These are phyloP conservation scores for Sylvilagus floridanus DNA, from an alignment of 2,797 vertebrate species.

Conservation along the genomic window DNA sequence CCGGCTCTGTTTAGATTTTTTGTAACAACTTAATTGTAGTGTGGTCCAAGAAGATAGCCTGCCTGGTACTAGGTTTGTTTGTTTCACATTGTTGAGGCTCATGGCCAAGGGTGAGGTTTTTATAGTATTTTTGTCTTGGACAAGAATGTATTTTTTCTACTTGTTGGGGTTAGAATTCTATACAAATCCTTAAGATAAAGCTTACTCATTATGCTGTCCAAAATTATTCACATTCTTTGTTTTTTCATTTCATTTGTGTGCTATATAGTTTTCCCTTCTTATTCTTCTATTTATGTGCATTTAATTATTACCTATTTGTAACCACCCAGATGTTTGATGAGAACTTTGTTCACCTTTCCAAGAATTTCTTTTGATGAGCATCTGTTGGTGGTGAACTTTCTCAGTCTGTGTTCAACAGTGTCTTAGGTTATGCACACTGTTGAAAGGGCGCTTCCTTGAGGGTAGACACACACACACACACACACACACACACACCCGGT, in stretches of 20 bases:
- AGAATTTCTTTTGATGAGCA: neutral
- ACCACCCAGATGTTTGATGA: neutral
- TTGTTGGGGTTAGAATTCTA: neutral
- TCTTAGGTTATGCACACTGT: too few species aligned
- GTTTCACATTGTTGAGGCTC: neutral
- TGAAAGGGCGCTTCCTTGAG: neutral
- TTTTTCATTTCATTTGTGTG: neutral
- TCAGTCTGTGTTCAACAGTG: neutral
- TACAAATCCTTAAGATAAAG: conserved; percentile 7
- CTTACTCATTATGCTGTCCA: neutral
- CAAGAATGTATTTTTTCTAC: neutral
- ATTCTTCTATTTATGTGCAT: neutral
- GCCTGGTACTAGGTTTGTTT: neutral
- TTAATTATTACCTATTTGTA: neutral
- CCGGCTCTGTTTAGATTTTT: conserved; percentile 27
- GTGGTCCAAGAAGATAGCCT: neutral
- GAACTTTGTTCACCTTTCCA: neutral
- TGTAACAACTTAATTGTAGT: neutral
- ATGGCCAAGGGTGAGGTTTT: neutral
- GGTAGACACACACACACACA: too few species aligned
- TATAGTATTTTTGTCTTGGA: conserved; percentile 23
- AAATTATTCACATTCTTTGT: conserved; percentile 8
- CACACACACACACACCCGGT: too few species aligned
- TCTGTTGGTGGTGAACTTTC: neutral
- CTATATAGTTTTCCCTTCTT: neutral